These are phyloP conservation scores for Limonius californicus DNA, from an alignment of 1,140 invertebrate species.

Conservation along the genomic window DNA sequence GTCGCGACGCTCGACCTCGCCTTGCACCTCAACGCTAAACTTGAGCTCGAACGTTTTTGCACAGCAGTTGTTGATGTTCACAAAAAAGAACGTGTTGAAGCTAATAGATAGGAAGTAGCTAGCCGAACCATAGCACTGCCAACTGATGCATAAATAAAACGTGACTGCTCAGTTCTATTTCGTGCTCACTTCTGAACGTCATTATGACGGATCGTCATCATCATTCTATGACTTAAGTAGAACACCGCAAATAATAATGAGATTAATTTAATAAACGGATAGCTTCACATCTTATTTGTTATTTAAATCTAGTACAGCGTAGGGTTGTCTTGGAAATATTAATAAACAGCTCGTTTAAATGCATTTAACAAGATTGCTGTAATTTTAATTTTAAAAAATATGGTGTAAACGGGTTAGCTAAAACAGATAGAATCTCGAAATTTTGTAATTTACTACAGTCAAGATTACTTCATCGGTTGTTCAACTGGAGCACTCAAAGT, in stretches of 20 bases:
- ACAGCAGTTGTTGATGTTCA: constrained; percentile 2
- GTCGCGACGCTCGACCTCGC: constrained; percentile 30
- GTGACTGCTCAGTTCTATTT: neutral
- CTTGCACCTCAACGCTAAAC: constrained; percentile 19
- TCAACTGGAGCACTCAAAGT: no score
- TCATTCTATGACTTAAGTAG: neutral
- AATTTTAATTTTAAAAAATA: no score
- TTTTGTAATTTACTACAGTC: no score
- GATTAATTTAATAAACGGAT: no score
- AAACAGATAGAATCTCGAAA: no score
- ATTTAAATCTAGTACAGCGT: no score
- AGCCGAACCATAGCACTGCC: neutral
- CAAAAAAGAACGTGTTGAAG: constrained; percentile 6
- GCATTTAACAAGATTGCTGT: no score
- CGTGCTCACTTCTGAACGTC: neutral
- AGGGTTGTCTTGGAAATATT: no score
- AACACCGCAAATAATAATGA: neutral
- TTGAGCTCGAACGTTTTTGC: neutral
- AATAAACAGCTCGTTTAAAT: no score
- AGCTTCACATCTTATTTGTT: no score
- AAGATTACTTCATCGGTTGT: no score
- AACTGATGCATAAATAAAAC: constrained; percentile 3
- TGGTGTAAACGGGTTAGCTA: no score
- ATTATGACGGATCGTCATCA: neutral
- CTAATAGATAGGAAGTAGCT: constrained; percentile 7